These are phyloP conservation scores for Menura novaehollandiae DNA, from an alignment of 2,113 vertebrate species.

Conservation along the genomic window DNA sequence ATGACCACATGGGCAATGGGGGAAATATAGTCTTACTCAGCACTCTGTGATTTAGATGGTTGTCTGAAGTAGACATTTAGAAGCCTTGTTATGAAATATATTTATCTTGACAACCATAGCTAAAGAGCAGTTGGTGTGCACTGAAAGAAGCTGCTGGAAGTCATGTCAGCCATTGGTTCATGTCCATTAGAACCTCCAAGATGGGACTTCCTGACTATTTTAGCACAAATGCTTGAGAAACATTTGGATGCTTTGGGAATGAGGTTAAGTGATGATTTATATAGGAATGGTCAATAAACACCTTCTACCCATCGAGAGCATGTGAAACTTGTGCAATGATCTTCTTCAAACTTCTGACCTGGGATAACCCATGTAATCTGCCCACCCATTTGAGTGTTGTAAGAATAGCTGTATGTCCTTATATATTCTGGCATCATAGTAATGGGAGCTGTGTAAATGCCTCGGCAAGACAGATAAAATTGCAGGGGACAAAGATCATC, in stretches of 20 bases:
- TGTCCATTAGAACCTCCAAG: neutral
- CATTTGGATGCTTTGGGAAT: neutral
- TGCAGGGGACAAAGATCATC: neutral
- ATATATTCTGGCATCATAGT: neutral
- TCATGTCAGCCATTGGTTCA: neutral
- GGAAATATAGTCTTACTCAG: neutral
- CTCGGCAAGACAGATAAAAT: slow-evolving; percentile 25
- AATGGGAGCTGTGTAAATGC: neutral
- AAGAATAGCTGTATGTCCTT: neutral
- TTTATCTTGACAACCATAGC: neutral
- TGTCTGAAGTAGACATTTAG: neutral
- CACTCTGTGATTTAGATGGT: neutral
- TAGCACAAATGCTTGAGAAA: neutral
- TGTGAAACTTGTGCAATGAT: neutral
- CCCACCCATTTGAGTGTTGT: neutral
- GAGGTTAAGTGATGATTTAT: neutral
- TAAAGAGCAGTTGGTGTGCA: neutral
- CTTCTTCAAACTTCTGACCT: neutral
- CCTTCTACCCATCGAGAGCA: neutral
- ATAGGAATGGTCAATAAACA: neutral
- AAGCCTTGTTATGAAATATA: neutral
- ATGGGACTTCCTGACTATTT: neutral
- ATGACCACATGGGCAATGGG: neutral
- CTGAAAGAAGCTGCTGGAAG: neutral
- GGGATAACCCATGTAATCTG: neutral